Base-by-base conservation (phyloP, 1,140 invertebrate genomes). In the Drosophila pallidifrons region DNA sequence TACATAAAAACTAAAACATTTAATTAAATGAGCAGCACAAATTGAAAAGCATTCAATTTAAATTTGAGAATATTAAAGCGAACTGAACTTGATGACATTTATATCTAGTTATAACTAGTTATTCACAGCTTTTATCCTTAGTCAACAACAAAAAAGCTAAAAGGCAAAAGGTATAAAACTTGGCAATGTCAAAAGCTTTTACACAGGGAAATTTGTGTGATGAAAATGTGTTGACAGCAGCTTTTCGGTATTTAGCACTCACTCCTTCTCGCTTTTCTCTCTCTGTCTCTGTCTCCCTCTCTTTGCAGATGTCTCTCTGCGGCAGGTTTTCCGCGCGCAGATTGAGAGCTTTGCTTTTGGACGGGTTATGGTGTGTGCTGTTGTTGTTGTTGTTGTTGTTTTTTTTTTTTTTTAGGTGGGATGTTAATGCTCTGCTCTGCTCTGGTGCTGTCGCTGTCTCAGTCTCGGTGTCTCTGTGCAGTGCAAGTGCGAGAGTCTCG, bases 401-500 rank as follows among this genome's bases (percentile, higher is more conserved):
- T 20, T 20, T 20, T 3, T 20, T 20, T 51, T 75, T 25, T 25
- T 25, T 2, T 25, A 3, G 20, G 43, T 75, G 65, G 66, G 59
- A 73, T 73, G 70, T 75, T 61, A 69, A 46, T 64, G 45, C 59
- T 45, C 55, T 67, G 49, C 38, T 41, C 55, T 73, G 57, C 38
- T 41, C 38, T 41, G 38, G 3, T 11, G 8, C 38, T 43, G 41
- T 13, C 41, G 4, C n/a, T 4, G 41, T 43, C 41, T 43, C 41
- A 1, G 41, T 13, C 41, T 4, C n/a, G n/a, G 41, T 43, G 35
- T 38, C 35, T 38, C 7, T 57, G 47, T 65, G 66, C 38, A 67
- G 32, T 66, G 79, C 78, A 69, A 87, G 69, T 71, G 75, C 68
- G 76, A 78, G 82, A 81, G 86, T 67, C 78, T 75, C 78, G 70